Evolutionary conservation across 2,113 vertebrate genomes (phyloP).

Genomic region (Oryzias woworae): DNA sequence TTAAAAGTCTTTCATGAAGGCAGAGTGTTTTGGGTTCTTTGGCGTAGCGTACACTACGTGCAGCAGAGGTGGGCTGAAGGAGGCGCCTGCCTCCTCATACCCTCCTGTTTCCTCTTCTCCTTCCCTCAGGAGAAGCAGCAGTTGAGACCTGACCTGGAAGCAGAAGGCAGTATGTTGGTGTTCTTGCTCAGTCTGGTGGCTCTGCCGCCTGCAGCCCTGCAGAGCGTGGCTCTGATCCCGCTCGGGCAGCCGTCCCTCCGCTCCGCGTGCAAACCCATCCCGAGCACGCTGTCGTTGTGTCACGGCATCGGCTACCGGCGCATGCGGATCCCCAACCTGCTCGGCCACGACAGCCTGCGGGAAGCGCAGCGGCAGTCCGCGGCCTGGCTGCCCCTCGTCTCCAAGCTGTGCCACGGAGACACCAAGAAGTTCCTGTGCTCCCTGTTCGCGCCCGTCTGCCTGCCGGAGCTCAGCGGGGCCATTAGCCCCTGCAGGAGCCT

Average conservation of each 20-base stretch:
- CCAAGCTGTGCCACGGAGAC: conserved; percentile 80
- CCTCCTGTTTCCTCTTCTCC: conserved; percentile 52
- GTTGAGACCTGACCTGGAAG: neutral
- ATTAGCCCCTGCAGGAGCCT: conserved; percentile 77
- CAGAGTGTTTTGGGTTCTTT: too few species aligned
- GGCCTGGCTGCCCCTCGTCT: conserved; percentile 80
- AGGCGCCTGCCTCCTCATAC: conserved; percentile 64
- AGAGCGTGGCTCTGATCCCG: conserved; percentile 9
- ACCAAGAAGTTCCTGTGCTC: conserved; percentile 83
- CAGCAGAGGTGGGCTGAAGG: conserved; percentile 43
- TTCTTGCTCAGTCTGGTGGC: conserved; percentile 12
- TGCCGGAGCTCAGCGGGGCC: conserved; percentile 66
- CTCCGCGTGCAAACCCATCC: conserved; percentile 75
- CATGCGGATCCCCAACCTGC: conserved; percentile 83
- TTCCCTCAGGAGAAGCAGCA: conserved; percentile 12
- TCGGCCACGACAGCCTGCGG: conserved; percentile 78
- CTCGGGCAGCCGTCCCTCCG: conserved; percentile 49
- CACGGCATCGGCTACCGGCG: conserved; percentile 78
- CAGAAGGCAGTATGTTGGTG: conserved; percentile 28
- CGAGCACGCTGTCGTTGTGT: conserved; percentile 78
- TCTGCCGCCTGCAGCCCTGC: conserved; percentile 3
- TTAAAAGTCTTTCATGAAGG: too few species aligned
- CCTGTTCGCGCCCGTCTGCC: conserved; percentile 81
- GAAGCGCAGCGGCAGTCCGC: conserved; percentile 81
- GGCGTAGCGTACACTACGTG: too few species aligned